A percentile compares a stretch with the other conserved stretches of the same genome.
Conservation (phyloP, 1,140 invertebrate species). For the Pseudomyrmex dendroicus region DNA sequence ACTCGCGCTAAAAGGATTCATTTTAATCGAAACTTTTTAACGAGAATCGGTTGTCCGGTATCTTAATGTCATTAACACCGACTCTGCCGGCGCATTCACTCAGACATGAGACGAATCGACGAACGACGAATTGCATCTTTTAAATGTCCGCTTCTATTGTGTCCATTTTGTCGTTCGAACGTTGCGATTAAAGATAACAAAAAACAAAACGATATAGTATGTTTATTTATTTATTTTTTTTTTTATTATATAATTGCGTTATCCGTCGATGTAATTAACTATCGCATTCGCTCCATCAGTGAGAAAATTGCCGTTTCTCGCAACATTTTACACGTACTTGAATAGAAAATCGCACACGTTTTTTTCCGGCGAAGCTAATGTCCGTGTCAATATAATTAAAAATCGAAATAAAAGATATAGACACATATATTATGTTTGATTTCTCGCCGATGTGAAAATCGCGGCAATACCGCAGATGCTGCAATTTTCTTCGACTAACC, state of each 20-base stretch:
- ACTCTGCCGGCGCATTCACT: conserved; percentile 8
- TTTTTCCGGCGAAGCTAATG: not conserved
- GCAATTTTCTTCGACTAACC: conserved; percentile 26
- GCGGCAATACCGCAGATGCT: not conserved
- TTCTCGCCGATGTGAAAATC: conserved; percentile 25
- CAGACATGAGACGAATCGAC: conserved; percentile 5
- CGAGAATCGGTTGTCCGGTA: conserved; percentile 78
- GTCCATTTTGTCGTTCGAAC: not conserved
- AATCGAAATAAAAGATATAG: not conserved
- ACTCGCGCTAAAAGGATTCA: conserved; percentile 76
- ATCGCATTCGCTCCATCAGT: not conserved
- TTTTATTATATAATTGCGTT: not conserved
- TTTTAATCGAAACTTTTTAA: conserved; percentile 82
- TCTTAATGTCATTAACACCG: conserved; percentile 77
- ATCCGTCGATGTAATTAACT: conserved; percentile 1
- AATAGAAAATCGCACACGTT: not conserved
- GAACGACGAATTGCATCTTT: conserved; percentile 20
- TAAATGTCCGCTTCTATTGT: conserved; percentile 16
- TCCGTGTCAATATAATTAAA: not conserved
- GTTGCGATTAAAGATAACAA: conserved; percentile 6
- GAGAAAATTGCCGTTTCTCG: not conserved
- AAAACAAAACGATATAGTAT: not conserved
- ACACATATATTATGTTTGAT: not conserved
- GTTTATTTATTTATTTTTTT: no score
- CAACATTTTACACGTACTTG: not conserved